Conservation (phyloP, 2,888 invertebrate genomes). For the Agrochola lota region DNA sequence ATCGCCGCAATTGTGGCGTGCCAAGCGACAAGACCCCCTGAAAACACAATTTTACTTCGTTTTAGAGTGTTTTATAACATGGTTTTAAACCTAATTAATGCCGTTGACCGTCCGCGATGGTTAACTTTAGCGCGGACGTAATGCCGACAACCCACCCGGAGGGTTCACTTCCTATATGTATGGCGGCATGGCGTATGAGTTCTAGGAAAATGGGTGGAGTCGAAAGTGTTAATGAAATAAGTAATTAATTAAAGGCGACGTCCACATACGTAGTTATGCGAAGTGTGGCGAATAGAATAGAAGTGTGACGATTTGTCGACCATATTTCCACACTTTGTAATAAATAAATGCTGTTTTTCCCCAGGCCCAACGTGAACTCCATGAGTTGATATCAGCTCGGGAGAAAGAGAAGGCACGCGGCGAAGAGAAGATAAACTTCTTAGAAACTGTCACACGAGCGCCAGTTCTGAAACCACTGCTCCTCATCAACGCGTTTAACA, state of each 20-base stretch:
- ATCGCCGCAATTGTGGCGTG: too few relatives aligned
- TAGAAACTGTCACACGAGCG: conserved; percentile 89
- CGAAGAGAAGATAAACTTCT: conserved; percentile 87
- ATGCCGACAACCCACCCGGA: too few relatives aligned
- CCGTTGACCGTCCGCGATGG: too few relatives aligned
- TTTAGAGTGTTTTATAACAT: too few relatives aligned
- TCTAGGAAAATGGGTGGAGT: too few relatives aligned
- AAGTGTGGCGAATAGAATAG: too few relatives aligned
- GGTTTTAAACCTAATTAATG: too few relatives aligned
- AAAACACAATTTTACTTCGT: too few relatives aligned
- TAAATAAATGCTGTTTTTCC: conserved; percentile 21
- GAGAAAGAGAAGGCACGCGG: conserved; percentile 90
- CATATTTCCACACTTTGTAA: neutral
- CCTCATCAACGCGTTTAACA: conserved; percentile 93
- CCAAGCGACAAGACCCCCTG: too few relatives aligned
- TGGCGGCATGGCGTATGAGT: too few relatives aligned
- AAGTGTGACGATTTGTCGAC: neutral
- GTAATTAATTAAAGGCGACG: neutral
- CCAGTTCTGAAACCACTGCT: conserved; percentile 93
- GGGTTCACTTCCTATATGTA: too few relatives aligned
- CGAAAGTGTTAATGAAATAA: neutral
- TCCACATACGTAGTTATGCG: neutral
- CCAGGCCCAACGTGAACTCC: conserved; percentile 91
- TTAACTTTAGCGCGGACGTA: too few relatives aligned
- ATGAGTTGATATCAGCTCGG: conserved; percentile 91